Conservation (phyloP, 2,888 invertebrate genomes). For the Microctonus brassicae region DNA sequence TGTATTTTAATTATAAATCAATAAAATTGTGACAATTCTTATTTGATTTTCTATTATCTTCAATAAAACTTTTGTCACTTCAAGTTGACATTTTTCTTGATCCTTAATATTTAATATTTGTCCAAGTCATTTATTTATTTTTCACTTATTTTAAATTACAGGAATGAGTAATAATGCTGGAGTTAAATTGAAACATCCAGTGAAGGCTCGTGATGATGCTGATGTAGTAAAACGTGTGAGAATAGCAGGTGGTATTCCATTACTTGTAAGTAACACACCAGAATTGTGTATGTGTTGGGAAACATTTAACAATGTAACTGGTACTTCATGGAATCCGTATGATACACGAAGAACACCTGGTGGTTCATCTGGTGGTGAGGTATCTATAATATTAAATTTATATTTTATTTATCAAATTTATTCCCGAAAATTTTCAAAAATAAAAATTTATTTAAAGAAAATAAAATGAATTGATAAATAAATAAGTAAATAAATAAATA, state of each 20-base stretch:
- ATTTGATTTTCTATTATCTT: background rate
- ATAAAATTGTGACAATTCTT: no score
- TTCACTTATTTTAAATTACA: constrained; percentile 55
- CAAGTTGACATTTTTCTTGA: background rate
- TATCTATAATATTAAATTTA: constrained; percentile 59
- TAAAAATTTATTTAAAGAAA: background rate
- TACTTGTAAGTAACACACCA: constrained; percentile 88
- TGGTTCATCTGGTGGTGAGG: constrained; percentile 93
- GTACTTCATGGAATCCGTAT: constrained; percentile 87
- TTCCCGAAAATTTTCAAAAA: background rate
- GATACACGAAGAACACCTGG: constrained; percentile 81
- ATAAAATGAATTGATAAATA: background rate
- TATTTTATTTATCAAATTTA: background rate
- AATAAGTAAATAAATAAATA: background rate
- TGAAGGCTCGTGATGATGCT: constrained; percentile 77
- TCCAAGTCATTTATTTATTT: background rate
- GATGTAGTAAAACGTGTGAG: constrained; percentile 75
- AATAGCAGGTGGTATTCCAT: constrained; percentile 83
- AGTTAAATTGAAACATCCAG: constrained; percentile 69
- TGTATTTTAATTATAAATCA: no score
- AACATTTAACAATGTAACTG: constrained; percentile 82
- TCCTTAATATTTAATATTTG: background rate
- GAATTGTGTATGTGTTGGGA: constrained; percentile 93
- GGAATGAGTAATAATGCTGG: constrained; percentile 82
- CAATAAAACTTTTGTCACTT: background rate